Evolutionary conservation across 2,888 invertebrate species (phyloP), one percentile per base, ranked within the genome.

Genomic region (Macaria liturata): DNA sequence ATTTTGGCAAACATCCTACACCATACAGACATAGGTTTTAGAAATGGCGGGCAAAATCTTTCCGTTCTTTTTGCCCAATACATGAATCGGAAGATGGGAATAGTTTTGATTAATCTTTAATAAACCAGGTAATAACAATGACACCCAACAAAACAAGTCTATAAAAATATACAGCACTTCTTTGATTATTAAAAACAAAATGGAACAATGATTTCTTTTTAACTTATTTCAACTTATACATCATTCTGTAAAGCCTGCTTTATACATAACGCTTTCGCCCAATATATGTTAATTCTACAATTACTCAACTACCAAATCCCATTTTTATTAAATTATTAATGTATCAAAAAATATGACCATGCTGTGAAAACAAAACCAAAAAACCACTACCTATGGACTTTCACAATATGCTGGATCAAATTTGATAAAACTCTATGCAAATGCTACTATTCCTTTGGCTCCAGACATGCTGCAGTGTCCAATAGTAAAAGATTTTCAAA

Each of bases 271-370:
- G 20, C 20, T 20, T 2, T 20, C 20, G 20, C 20, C 20, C 20
- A 20, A 20, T 20, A 20, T 20, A 20, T 20, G 34, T 37, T 37
- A 37, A 2, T 37, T 37, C 65, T 65, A 64, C 57, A 1, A 55
- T 57, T 71, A 78, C 71, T 76, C 59, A n/a, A n/a, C n/a, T n/a
- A 75, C 72, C 44, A 63, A 56, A 43, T 65, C 60, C 66, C 9
- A 48, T 53, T 52, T n/a, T 37, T 42, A 42, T 50, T 34, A 31
- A 42, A 46, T 58, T 50, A 58, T 49, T 47, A 54, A 1, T 32
- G 39, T 49, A 43, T 37, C 47, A 47, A 52, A 53, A 50, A 43
- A 3, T 45, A 39, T 49, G 47, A 49, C 56, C 61, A 61, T 62
- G 66, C 64, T 55, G 55, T 59, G 48, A 59, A 44, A 49, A 34